Conservation (phyloP, 2,888 invertebrate species). For the Harmothoe impar region DNA sequence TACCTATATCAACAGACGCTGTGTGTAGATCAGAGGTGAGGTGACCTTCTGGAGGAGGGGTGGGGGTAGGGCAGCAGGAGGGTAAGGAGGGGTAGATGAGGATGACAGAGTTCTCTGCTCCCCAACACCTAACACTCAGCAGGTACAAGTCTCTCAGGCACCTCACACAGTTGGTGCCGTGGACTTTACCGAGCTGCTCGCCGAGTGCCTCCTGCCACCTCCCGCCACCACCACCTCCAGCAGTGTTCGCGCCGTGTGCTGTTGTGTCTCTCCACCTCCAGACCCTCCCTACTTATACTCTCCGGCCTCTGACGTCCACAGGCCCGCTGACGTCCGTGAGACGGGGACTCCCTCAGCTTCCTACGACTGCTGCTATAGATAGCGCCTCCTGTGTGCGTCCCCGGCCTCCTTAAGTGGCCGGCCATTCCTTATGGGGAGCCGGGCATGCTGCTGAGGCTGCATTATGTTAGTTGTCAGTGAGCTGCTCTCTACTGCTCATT, state of each 20-base stretch:
- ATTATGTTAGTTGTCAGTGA: too few relatives aligned
- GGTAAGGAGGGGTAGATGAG: background rate
- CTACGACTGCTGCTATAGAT: background rate
- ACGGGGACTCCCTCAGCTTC: too few relatives aligned
- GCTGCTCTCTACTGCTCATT: too few relatives aligned
- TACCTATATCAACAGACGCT: background rate
- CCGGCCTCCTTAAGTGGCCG: background rate
- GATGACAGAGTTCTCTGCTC: background rate
- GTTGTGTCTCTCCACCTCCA: background rate
- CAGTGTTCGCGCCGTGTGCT: background rate
- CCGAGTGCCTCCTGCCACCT: background rate
- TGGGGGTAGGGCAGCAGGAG: background rate
- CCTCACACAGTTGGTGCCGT: too few relatives aligned
- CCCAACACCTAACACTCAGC: background rate
- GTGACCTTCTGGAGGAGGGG: constrained; percentile 56
- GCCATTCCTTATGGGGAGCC: background rate
- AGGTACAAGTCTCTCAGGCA: too few relatives aligned
- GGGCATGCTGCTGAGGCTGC: background rate
- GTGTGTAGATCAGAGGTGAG: constrained; percentile 46
- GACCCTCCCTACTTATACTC: background rate
- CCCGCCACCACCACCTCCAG: background rate
- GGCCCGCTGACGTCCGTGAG: background rate
- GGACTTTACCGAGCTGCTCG: background rate
- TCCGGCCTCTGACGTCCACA: background rate
- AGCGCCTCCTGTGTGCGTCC: background rate